Conservation (phyloP, 2,797 vertebrate species). For the Brotula barbata region DNA sequence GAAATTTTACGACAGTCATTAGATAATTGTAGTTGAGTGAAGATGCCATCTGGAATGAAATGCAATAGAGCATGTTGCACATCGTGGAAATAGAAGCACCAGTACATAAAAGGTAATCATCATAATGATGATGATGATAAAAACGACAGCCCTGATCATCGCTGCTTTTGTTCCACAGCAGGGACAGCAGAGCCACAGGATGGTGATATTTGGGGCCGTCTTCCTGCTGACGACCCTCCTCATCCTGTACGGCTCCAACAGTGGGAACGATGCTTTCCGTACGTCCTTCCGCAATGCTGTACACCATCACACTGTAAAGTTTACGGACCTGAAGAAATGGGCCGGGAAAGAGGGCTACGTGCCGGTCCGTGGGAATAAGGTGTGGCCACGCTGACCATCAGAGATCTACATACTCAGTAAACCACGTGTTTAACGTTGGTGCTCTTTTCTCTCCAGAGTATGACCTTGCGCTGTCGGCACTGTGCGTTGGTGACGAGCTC, state of each 20-base stretch:
- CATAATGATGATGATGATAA: too few species aligned
- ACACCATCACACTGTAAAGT: conserved; percentile 56
- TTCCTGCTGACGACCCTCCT: conserved; percentile 90
- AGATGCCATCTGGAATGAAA: too few species aligned
- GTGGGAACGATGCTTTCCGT: conserved; percentile 75
- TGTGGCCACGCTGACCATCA: conserved; percentile 21
- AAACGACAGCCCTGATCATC: neutral
- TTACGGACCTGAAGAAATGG: conserved; percentile 88
- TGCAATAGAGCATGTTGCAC: neutral
- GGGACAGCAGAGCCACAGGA: conserved; percentile 82
- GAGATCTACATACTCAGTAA: too few species aligned
- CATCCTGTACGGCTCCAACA: conserved; percentile 93
- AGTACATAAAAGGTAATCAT: too few species aligned
- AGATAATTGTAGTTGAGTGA: too few species aligned
- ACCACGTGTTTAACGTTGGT: neutral
- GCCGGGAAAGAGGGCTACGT: conserved; percentile 83
- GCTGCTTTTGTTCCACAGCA: conserved; percentile 32
- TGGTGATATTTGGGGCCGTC: conserved; percentile 85
- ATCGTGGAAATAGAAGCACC: neutral
- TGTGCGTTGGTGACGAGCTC: conserved; percentile 95
- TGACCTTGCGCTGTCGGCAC: conserved; percentile 84
- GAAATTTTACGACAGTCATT: too few species aligned
- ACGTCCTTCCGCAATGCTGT: conserved; percentile 65
- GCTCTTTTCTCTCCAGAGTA: conserved; percentile 74
- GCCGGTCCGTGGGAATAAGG: conserved; percentile 89